Percentiles rank a stretch among this genome's conserved stretches.
These are phyloP conservation scores for Bujurquina vittata DNA, from an alignment of 2,113 vertebrate genomes.

Conservation along the genomic window DNA sequence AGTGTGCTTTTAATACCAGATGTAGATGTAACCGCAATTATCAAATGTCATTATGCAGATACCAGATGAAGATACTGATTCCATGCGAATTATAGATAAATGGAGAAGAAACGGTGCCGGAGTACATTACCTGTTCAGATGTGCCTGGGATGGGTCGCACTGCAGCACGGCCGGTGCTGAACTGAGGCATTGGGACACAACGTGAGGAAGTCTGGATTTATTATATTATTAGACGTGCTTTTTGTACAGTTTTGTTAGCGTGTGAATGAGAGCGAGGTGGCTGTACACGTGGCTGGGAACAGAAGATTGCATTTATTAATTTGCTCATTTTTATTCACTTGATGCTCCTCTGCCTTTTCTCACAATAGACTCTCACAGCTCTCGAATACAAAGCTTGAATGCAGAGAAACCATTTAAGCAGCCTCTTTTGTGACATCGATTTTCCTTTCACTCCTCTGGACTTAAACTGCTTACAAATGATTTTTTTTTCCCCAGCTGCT, in stretches of 20 bases:
- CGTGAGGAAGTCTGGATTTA: conserved; percentile 29
- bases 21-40: background rate
- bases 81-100: background rate
- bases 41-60: conserved; percentile 8
- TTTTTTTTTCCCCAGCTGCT: background rate
- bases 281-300: conserved; percentile 49
- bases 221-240: conserved; percentile 43
- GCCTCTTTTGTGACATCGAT: conserved; percentile 45
- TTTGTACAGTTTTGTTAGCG: conserved; percentile 50
- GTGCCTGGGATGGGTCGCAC: conserved; percentile 9
- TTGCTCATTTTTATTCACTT: conserved; percentile 55
- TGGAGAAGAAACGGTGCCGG: background rate
- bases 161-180: conserved; percentile 23
- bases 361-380: conserved; percentile 30
- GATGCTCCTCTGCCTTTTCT: conserved; percentile 42
- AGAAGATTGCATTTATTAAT: conserved; percentile 49
- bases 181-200: conserved; percentile 24
- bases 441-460: conserved; percentile 42
- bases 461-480: conserved; percentile 42
- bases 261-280: conserved; percentile 20
- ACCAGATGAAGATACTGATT: background rate
- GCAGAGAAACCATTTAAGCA: conserved; percentile 40
- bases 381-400: conserved; percentile 43
- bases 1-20: background rate
- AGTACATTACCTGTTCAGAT: conserved; percentile 1